A percentile compares a stretch with the other conserved stretches of the same genome.
Evolutionary conservation across 2,888 invertebrate genomes (phyloP).

Genomic region (Nemotelus pantherinus): DNA sequence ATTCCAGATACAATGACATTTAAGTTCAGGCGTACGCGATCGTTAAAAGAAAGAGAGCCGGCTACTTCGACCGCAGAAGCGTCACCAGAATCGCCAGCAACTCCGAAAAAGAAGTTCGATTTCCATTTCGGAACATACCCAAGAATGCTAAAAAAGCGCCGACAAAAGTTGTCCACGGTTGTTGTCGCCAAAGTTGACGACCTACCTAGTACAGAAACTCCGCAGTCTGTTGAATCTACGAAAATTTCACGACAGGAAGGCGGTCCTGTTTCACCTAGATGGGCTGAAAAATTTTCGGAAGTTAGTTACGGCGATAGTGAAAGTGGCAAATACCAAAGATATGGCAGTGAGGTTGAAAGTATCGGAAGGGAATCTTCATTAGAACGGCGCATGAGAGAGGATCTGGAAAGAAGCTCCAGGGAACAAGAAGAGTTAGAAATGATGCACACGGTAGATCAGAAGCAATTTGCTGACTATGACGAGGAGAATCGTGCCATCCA

Average conservation of each 20-base stretch:
- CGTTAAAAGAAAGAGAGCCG: constrained; percentile 59
- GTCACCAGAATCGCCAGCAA: constrained; percentile 67
- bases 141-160: constrained; percentile 69
- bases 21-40: constrained; percentile 65
- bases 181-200: constrained; percentile 68
- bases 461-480: constrained; percentile 69
- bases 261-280: constrained; percentile 66
- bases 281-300: constrained; percentile 66
- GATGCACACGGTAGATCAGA: constrained; percentile 66
- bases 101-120: constrained; percentile 72
- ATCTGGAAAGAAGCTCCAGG: constrained; percentile 56
- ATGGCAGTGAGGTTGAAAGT: constrained; percentile 63
- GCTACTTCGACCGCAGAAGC: constrained; percentile 52
- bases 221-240: constrained; percentile 73
- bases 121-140: constrained; percentile 83
- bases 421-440: constrained; percentile 65
- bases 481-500: constrained; percentile 69
- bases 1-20: constrained; percentile 71
- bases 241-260: constrained; percentile 69
- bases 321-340: constrained; percentile 63
- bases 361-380: constrained; percentile 61
- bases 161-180: constrained; percentile 50
- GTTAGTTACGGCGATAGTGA: constrained; percentile 66
- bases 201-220: constrained; percentile 68
- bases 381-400: constrained; percentile 64